These are phyloP conservation scores for Cacoxenus indagator DNA, from an alignment of 2,888 invertebrate species.

Conservation along the genomic window DNA sequence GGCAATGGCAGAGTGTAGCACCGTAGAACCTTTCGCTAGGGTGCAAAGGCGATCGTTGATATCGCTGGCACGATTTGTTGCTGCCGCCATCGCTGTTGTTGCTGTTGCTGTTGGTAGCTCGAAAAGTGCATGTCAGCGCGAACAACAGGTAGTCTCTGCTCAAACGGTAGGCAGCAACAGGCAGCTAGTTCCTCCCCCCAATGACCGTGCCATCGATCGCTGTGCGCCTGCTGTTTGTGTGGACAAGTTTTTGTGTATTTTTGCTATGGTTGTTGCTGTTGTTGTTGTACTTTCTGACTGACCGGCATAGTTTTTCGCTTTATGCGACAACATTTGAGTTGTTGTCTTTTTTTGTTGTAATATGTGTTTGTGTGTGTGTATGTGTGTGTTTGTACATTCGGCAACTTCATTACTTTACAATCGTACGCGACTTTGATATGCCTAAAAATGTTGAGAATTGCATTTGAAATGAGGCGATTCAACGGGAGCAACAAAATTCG, in stretches of 20 bases:
- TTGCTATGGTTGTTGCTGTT: slow-evolving; percentile 38
- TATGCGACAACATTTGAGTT: slow-evolving; percentile 25
- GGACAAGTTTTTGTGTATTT: slow-evolving; percentile 18
- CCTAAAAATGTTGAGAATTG: slow-evolving; percentile 28
- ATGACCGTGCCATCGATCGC: background rate
- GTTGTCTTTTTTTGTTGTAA: slow-evolving; percentile 34
- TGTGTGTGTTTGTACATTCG: slow-evolving; percentile 60
- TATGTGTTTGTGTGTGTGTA: too few relatives aligned
- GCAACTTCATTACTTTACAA: slow-evolving; percentile 64
- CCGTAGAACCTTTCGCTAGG: slow-evolving; percentile 39
- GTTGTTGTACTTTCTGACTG: slow-evolving; percentile 39
- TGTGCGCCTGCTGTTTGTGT: slow-evolving; percentile 13
- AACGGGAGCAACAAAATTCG: slow-evolving; percentile 1
- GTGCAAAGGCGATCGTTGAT: slow-evolving; percentile 56
- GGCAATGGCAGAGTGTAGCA: slow-evolving; percentile 25
- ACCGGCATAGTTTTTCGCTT: slow-evolving; percentile 4
- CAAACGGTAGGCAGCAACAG: background rate
- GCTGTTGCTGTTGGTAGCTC: slow-evolving; percentile 10
- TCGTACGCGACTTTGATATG: slow-evolving; percentile 59
- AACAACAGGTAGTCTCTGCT: slow-evolving; percentile 51
- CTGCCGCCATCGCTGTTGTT: slow-evolving; percentile 12
- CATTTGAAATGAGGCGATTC: slow-evolving; percentile 40
- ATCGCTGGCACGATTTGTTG: slow-evolving; percentile 56
- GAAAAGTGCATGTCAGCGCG: slow-evolving; percentile 16
- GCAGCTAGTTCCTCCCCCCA: background rate